Conservation (phyloP, 1,140 invertebrate species). For the Protaetia brevitarsis region DNA sequence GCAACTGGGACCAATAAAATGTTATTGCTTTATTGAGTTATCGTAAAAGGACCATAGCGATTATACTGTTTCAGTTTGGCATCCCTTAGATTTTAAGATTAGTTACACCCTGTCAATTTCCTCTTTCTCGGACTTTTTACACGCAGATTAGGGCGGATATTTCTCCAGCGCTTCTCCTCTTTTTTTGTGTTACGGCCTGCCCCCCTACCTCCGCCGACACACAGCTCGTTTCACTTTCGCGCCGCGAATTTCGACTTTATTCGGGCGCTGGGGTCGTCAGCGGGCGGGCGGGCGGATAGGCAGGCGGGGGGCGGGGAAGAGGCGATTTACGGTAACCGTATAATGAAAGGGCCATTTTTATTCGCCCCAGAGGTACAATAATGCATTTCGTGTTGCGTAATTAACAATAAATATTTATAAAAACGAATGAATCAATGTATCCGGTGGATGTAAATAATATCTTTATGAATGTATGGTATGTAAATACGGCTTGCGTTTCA, state of each 20-base stretch:
- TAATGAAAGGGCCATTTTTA: slow-evolving; percentile 16
- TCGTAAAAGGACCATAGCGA: slow-evolving; percentile 15
- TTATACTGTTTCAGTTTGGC: slow-evolving; percentile 4
- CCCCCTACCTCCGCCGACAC: too few species aligned
- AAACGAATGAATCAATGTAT: slow-evolving; percentile 2
- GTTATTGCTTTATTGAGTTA: slow-evolving; percentile 16
- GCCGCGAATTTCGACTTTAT: neutral
- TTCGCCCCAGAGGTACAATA: slow-evolving; percentile 2
- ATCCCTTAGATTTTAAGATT: slow-evolving; percentile 16
- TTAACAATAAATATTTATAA: slow-evolving; percentile 16
- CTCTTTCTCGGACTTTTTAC: neutral
- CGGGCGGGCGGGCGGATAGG: too few species aligned
- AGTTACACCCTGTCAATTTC: slow-evolving; percentile 13
- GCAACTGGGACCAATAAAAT: slow-evolving; percentile 11
- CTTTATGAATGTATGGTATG: too few species aligned
- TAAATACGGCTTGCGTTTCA: too few species aligned
- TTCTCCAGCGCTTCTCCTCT: neutral
- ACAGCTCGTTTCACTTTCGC: neutral
- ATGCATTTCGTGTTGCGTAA: slow-evolving; percentile 1
- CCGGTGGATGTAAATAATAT: neutral
- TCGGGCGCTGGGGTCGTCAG: too few species aligned
- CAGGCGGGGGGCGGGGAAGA: too few species aligned
- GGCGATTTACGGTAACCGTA: slow-evolving; percentile 5
- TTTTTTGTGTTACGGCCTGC: too few species aligned
- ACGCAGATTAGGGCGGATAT: neutral